Evolutionary conservation across 2,797 vertebrate genomes (phyloP).

Genomic region (Fundulus diaphanus): DNA sequence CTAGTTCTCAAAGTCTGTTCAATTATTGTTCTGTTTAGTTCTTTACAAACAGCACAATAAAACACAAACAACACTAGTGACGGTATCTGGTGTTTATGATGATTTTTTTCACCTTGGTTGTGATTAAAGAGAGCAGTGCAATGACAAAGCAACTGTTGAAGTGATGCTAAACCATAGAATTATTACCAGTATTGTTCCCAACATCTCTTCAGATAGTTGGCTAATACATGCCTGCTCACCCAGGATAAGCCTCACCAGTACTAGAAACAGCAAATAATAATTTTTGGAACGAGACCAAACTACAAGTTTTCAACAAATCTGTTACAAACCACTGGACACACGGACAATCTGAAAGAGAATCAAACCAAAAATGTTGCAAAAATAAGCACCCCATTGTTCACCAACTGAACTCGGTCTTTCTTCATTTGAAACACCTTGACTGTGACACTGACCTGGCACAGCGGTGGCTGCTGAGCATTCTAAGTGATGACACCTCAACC

Average conservation of each 20-base stretch:
- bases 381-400: slow-evolving; percentile 2
- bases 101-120: too few species aligned
- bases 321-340: neutral
- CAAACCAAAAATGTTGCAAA: neutral
- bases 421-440: slow-evolving; percentile 43
- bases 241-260: neutral
- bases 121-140: too few species aligned
- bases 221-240: neutral
- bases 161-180: neutral
- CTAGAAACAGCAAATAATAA: neutral
- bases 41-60: too few species aligned
- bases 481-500: slow-evolving; percentile 70
- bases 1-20: too few species aligned
- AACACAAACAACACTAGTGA: too few species aligned
- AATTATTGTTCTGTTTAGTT: too few species aligned
- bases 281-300: neutral
- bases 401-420: slow-evolving; percentile 35
- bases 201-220: neutral
- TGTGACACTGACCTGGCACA: slow-evolving; percentile 27
- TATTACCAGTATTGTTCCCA: neutral
- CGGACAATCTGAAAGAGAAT: neutral
- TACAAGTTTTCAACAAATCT: neutral
- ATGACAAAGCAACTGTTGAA: too few species aligned
- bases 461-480: slow-evolving; percentile 32
- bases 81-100: too few species aligned